A percentile compares a stretch with the other conserved stretches of the same genome.
These are phyloP conservation scores for Drosophila meridiana DNA, from an alignment of 2,888 invertebrate species.

Conservation along the genomic window DNA sequence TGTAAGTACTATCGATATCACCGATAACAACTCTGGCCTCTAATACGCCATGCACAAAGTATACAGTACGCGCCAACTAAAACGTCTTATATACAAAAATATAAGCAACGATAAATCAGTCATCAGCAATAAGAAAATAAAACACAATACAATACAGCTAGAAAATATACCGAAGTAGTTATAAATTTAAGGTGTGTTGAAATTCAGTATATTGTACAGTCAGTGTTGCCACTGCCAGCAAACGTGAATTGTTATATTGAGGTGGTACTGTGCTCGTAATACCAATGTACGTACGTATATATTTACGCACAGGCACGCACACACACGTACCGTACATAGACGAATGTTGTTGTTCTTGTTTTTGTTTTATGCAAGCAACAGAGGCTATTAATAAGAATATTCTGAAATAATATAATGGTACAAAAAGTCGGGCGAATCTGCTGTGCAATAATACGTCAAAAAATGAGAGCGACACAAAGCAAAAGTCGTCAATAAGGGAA, in stretches of 20 bases:
- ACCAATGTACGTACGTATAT: conserved; percentile 29
- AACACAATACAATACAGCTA: neutral
- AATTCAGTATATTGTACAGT: neutral
- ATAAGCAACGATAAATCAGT: neutral
- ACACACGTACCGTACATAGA: conserved; percentile 20
- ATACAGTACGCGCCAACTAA: conserved; percentile 31
- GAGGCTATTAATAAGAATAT: conserved; percentile 76
- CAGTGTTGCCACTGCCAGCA: neutral
- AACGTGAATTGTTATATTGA: neutral
- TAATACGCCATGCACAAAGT: conserved; percentile 14
- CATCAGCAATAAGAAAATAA: neutral
- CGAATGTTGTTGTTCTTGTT: conserved; percentile 75
- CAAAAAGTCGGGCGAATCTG: conserved; percentile 65
- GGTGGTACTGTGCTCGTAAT: conserved; percentile 27
- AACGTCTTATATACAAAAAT: neutral
- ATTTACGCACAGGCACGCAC: conserved; percentile 55
- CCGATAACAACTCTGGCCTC: conserved; percentile 25
- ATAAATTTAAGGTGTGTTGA: neutral
- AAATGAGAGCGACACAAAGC: conserved; percentile 58
- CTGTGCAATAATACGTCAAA: conserved; percentile 68
- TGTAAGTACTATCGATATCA: conserved; percentile 34
- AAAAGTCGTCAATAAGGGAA: conserved; percentile 51
- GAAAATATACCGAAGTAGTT: neutral
- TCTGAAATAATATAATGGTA: conserved; percentile 72
- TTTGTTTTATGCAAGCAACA: conserved; percentile 72